Evolutionary conservation across 1,140 invertebrate species (phyloP), one percentile per base, ranked within the genome.

Genomic region (Chelonus insularis): DNA sequence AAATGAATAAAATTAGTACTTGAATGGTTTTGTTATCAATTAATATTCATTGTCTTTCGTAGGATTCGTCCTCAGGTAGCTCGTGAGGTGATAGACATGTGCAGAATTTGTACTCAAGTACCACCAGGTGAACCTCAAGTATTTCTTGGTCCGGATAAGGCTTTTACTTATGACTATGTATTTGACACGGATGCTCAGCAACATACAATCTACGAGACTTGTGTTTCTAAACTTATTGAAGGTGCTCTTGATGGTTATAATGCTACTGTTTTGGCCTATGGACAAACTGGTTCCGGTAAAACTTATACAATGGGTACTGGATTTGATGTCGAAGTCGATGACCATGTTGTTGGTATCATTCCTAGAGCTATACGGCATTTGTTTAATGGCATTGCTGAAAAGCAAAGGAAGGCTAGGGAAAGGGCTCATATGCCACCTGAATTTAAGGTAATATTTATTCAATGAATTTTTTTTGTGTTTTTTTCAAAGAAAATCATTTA

Each of bases 301-400:
- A 99, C 97, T 0, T 98, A 96, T 76, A 96, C 96, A 0, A 99
- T 99, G 97, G 97, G 97, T 16, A 98, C 96, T 5, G 96, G 94
- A 0, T 98, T 98, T 79, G 96, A 98, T 70, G 85, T 94, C 2
- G 89, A 92, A 59, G 77, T 87, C 4, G 82, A 84, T 18, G 86
- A 88, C 2, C 60, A 37, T 41, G 61, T 81, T 12, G 56, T 88
- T 51, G 96, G 97, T 1, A 96, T 98, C 64, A 95, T 98, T 68
- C 96, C 96, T 0, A 86, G 97, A 58, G 95, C 96, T 4, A 92
- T 99, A 36, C 85, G 88, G 55, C 92, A 96, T 62, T 86, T 99
- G 48, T 99, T 98, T 79, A 77, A 88, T 47, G 90, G 91, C 0
- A 97, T 98, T 18, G 81, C 85, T 12, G 78, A 85, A 32, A 79